Conservation (phyloP, 2,113 vertebrate species). For the Paracanthobrama guichenoti region DNA sequence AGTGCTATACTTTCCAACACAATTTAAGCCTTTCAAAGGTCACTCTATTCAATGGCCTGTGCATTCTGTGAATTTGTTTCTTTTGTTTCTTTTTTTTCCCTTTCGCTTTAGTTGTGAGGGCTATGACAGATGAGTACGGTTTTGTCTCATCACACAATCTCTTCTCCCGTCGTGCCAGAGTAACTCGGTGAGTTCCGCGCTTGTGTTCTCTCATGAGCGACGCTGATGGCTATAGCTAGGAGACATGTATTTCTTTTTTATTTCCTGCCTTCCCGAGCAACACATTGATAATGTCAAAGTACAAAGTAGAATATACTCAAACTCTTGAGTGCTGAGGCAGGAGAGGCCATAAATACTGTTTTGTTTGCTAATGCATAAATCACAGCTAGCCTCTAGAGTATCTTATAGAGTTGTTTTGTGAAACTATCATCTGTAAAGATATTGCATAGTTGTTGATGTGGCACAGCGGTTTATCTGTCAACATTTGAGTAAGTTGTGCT, state of each 20-base stretch:
- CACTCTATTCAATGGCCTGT: slow-evolving; percentile 35
- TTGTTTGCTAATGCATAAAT: slow-evolving; percentile 6
- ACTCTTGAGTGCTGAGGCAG: neutral
- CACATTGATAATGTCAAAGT: slow-evolving; percentile 16
- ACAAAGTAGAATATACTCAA: neutral
- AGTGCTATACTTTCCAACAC: slow-evolving; percentile 29
- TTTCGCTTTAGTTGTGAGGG: neutral
- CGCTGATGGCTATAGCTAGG: slow-evolving; percentile 17
- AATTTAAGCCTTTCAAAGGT: slow-evolving; percentile 42
- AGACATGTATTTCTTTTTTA: slow-evolving; percentile 30
- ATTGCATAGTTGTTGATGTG: neutral
- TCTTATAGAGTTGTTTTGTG: slow-evolving; percentile 3
- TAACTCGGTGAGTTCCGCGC: slow-evolving; percentile 18
- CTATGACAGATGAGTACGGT: slow-evolving; percentile 22
- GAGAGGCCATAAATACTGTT: neutral
- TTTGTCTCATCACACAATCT: slow-evolving; percentile 33
- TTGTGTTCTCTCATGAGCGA: slow-evolving; percentile 25
- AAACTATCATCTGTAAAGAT: neutral
- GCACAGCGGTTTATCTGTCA: neutral
- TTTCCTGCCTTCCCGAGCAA: slow-evolving; percentile 12
- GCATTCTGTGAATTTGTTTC: slow-evolving; percentile 1
- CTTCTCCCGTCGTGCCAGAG: neutral
- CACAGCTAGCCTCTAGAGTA: neutral
- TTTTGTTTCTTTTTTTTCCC: neutral
- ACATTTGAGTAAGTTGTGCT: neutral